phyloP scores from a whole-genome alignment of 2,888 invertebrate species.

The Stenolophus ochropezus region DNA sequence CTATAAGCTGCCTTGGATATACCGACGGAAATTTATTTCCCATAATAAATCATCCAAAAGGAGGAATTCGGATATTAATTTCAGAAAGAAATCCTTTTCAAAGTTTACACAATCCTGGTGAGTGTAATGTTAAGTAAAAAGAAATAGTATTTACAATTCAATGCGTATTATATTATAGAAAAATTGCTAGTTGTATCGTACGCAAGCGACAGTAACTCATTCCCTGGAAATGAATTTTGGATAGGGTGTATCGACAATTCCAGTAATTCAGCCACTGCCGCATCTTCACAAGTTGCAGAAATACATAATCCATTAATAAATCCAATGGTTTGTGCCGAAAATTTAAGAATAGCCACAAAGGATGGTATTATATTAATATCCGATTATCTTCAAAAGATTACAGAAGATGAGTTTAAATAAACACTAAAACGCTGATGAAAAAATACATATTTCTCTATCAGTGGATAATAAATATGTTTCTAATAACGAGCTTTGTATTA shows the following conservation, averaged over 20 bases:
- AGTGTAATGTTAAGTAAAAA: too few relatives aligned
- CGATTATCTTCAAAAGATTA: constrained; percentile 13
- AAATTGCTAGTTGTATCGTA: constrained; percentile 79
- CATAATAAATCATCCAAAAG: constrained; percentile 61
- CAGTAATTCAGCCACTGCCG: constrained; percentile 80
- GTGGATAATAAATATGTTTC: too few relatives aligned
- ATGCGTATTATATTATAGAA: too few relatives aligned
- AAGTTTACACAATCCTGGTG: constrained; percentile 32
- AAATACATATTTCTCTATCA: too few relatives aligned
- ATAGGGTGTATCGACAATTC: constrained; percentile 74
- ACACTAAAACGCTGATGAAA: too few relatives aligned
- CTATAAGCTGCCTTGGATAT: constrained; percentile 61
- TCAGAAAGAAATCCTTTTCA: constrained; percentile 10
- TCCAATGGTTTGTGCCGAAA: constrained; percentile 73
- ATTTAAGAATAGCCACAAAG: constrained; percentile 74
- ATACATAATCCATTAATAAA: constrained; percentile 79
- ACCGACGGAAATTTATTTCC: constrained; percentile 60
- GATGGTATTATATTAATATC: constrained; percentile 62
- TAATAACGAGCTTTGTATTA: too few relatives aligned
- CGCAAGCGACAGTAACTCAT: constrained; percentile 83
- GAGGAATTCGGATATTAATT: constrained; percentile 53
- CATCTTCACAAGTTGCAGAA: constrained; percentile 78
- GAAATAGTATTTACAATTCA: too few relatives aligned
- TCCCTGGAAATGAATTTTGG: constrained; percentile 86
- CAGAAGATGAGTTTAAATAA: too few relatives aligned